Conservation (phyloP, 2,797 vertebrate genomes). For the Merluccius polli region DNA sequence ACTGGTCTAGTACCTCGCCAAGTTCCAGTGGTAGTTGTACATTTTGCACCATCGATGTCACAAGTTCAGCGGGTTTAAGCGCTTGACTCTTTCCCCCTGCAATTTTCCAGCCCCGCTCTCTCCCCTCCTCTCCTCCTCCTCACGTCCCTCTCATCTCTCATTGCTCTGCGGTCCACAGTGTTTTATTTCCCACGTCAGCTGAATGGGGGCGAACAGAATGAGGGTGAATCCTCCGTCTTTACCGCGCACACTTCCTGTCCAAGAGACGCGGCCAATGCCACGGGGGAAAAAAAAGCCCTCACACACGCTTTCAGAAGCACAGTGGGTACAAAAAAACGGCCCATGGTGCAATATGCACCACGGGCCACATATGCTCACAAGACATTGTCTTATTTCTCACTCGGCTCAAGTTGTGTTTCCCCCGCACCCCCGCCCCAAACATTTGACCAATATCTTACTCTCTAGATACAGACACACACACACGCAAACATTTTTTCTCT, state of each 20-base stretch:
- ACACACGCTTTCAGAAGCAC: constrained; percentile 26
- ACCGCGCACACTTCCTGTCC: constrained; percentile 54
- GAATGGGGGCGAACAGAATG: constrained; percentile 56
- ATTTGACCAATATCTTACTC: not conserved
- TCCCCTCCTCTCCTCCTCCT: constrained; percentile 9
- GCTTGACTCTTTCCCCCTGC: constrained; percentile 46
- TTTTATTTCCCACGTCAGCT: constrained; percentile 59
- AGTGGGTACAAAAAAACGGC: not conserved
- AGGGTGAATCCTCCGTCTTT: constrained; percentile 56
- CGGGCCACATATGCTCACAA: constrained; percentile 11
- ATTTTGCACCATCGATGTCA: constrained; percentile 23
- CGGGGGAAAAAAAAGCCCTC: constrained; percentile 20
- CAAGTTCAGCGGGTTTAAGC: constrained; percentile 60
- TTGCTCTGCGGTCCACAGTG: constrained; percentile 48
- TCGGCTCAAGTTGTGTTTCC: constrained; percentile 1
- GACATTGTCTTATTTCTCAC: constrained; percentile 31
- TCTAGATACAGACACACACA: not conserved
- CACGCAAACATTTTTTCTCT: not conserved
- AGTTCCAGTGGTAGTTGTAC: not conserved
- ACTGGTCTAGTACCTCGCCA: not conserved
- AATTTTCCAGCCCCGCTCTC: constrained; percentile 39
- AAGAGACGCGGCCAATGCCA: constrained; percentile 42
- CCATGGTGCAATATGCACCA: constrained; percentile 10
- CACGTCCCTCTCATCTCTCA: not conserved
- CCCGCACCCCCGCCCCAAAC: not conserved